Base-by-base conservation (phyloP, 2,113 vertebrate species). In the Hippocampus zosterae region DNA sequence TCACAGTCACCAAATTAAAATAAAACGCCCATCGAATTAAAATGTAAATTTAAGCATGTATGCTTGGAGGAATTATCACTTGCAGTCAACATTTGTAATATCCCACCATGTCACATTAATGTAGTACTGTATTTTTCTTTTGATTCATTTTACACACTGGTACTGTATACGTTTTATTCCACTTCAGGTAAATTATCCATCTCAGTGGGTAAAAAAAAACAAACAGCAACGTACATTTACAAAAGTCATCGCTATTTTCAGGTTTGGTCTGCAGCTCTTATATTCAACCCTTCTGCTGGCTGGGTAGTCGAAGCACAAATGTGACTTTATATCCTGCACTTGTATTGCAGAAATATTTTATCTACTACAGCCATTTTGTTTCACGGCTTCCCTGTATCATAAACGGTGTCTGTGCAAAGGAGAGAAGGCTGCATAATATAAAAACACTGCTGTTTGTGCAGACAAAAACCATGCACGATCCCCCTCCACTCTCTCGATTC, bases 391-490 rank as follows among this genome's bases (percentile, higher is more conserved):
- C 61, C 56, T 55, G 69, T 68, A 62, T 53, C 65, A 68, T 73
- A 71, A 79, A 76, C 68, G 73, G 64, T 60, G 9, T 8, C 70
- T 59, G 60, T 74, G 69, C 71, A 73, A 74, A 46, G 70, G 12
- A 52, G 59, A 69, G 59, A 70, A 74, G n/a, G 10, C 46, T 71
- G 33, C 19, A 68, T 48, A 68, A 16, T 16, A 5, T 3, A 48
- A 37, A 61, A 65, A 23, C 70, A 69, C 59, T 65, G 59, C 66
- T 80, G 69, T 81, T 77, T 76, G 63, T 69, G 67, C 70, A 85
- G 74, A 81, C 61, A 75, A 60, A 71, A 69, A 60, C 1, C 37
- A 7, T 42, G 48, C 21, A 50, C 29, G 62, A 10, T 63, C 69
- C 61, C 52, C 64, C 66, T 70, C 40, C 61, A 18, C 59, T 69